Evolutionary conservation across 2,888 invertebrate species (phyloP).

Genomic region (Epinotia brunnichana): DNA sequence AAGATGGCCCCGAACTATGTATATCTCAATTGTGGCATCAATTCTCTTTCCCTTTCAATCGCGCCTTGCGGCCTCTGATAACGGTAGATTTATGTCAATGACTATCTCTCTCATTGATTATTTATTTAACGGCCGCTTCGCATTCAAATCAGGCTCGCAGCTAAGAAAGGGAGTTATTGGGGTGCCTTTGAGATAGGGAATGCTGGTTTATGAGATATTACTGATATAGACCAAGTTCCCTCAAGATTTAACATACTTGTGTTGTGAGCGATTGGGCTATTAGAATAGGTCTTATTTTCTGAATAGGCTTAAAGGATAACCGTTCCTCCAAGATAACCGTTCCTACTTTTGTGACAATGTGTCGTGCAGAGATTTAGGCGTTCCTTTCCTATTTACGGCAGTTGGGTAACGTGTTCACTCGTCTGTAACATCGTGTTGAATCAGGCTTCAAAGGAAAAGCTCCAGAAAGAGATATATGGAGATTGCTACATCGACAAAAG

Average conservation of each 20-base stretch:
- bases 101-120: slow-evolving; percentile 17
- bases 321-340: not conserved
- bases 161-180: slow-evolving; percentile 10
- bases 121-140: slow-evolving; percentile 9
- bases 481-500: too few relatives aligned
- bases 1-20: not conserved
- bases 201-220: slow-evolving; percentile 6
- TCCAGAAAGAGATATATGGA: too few relatives aligned
- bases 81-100: not conserved
- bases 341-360: not conserved
- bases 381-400: too few relatives aligned
- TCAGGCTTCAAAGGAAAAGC: too few relatives aligned
- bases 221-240: not conserved
- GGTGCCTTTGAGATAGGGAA: slow-evolving; percentile 14
- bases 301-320: not conserved
- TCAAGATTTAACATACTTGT: not conserved
- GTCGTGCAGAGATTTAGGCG: not conserved
- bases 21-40: not conserved
- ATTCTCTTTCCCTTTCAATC: not conserved
- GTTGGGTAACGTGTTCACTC: too few relatives aligned
- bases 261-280: too few relatives aligned
- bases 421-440: too few relatives aligned
- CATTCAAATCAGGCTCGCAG: slow-evolving; percentile 18
- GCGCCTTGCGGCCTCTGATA: slow-evolving; percentile 7
- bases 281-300: not conserved